Base-by-base conservation (phyloP, 2,888 invertebrate species). In the Campoplex nolae region DNA sequence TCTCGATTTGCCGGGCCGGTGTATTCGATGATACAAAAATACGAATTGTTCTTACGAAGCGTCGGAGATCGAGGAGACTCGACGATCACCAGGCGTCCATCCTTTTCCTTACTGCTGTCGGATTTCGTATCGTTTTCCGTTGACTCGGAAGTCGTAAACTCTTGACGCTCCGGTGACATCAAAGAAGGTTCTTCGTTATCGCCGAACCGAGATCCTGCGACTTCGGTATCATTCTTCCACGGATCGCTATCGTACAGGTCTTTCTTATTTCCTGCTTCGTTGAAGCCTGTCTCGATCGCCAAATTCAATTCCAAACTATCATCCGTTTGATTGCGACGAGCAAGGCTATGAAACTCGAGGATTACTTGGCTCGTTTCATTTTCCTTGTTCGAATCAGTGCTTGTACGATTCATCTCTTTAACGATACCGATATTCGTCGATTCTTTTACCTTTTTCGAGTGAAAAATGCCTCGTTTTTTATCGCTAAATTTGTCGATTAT, bases 101-200 rank as follows among this genome's bases (percentile, higher is more conserved):
- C 42, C n/a, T 84, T 68, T 73, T 92, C 92, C 42, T 88, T 90
- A 38, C 90, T 90, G 2, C 88, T 88, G 54, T 92, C 91, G 0
- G 92, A 92, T 75, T 92, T 92, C 1, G 90, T 91, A 32, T 92
- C 92, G 38, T 89, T 89, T 13, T 91, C 91, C 0, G 90, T 89
- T 0, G 92, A 91, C 79, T 90, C 90, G 13, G 90, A 90, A 18
- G 89, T 89, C 6, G 89, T 75, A 76, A 90, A 90, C 62, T 76
- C 89, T 35, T 90, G 56, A 16, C 13, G 54, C 48, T 84, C 82
- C 18, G 56, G 45, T 11, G 70, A 70, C 70, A 62, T 38, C 2
- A 54, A 32, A 0, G 42, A n/a, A 16, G 65, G 48, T 45, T 67
- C 51, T 35, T 48, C 56, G 23, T 58, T 58, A 1, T 58, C 58